These are phyloP conservation scores for Craseonycteris thonglongyai DNA, from an alignment of 2,113 vertebrate species.

Conservation along the genomic window DNA sequence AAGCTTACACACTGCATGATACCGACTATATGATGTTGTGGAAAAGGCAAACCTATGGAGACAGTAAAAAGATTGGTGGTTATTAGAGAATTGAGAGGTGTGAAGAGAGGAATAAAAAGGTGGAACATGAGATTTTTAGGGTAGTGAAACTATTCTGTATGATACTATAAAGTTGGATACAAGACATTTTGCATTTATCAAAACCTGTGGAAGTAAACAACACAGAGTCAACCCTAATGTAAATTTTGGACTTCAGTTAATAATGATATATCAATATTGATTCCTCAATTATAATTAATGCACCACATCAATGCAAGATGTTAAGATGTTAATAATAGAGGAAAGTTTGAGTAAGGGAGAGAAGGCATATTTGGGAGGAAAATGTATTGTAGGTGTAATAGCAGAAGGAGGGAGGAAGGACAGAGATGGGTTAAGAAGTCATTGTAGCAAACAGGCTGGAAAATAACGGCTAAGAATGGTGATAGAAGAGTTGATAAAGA, in stretches of 20 bases:
- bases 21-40: too few relatives aligned
- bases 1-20: too few relatives aligned
- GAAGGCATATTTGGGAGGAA: not conserved
- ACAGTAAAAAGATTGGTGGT: too few relatives aligned
- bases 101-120: not conserved
- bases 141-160: too few relatives aligned
- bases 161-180: too few relatives aligned
- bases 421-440: not conserved
- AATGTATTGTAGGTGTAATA: not conserved
- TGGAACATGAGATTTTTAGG: too few relatives aligned
- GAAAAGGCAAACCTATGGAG: too few relatives aligned
- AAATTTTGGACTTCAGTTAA: too few relatives aligned
- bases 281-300: too few relatives aligned
- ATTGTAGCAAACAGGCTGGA: not conserved
- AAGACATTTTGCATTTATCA: not conserved
- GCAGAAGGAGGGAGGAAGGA: not conserved
- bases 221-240: not conserved
- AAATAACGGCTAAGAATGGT: not conserved
- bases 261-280: too few relatives aligned
- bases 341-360: too few relatives aligned
- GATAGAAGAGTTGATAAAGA: not conserved
- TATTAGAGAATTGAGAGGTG: too few relatives aligned
- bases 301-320: not conserved
- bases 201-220: not conserved
- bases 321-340: not conserved